Conservation (phyloP, 2,113 vertebrate genomes). For the Platycercus adscitus region DNA sequence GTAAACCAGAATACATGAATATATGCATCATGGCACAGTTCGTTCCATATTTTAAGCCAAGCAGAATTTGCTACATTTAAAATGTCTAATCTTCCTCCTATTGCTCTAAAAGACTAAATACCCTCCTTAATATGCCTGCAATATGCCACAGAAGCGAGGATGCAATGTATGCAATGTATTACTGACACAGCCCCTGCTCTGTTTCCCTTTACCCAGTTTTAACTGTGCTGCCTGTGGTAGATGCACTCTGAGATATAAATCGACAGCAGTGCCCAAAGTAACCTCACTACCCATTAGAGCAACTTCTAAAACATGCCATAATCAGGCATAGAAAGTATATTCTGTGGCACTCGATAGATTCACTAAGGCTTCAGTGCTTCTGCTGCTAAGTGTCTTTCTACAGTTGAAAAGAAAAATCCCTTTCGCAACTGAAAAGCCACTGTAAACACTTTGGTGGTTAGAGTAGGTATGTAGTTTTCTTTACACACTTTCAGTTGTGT, state of each 20-base stretch:
- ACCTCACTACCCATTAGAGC: not conserved
- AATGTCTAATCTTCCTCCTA: not conserved
- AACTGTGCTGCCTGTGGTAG: not conserved
- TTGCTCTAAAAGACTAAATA: not conserved
- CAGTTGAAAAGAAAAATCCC: not conserved
- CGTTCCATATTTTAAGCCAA: not conserved
- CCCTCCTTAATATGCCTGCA: not conserved
- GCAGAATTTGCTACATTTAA: not conserved
- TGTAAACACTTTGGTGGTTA: not conserved
- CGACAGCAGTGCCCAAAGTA: conserved; percentile 28
- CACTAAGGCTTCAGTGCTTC: conserved; percentile 32
- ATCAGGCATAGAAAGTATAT: not conserved
- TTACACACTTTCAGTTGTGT: not conserved
- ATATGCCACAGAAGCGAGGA: not conserved
- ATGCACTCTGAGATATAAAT: not conserved
- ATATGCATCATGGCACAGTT: not conserved
- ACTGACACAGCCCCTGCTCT: not conserved
- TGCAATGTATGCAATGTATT: not conserved
- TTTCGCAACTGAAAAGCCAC: not conserved
- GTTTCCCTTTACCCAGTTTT: not conserved
- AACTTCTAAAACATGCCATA: conserved; percentile 22
- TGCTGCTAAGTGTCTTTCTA: not conserved
- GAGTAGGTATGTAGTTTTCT: not conserved
- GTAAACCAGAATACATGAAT: not conserved
- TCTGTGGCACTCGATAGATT: not conserved